Evolutionary conservation across 2,113 vertebrate species (phyloP).

Genomic region (Chaetops frenatus): DNA sequence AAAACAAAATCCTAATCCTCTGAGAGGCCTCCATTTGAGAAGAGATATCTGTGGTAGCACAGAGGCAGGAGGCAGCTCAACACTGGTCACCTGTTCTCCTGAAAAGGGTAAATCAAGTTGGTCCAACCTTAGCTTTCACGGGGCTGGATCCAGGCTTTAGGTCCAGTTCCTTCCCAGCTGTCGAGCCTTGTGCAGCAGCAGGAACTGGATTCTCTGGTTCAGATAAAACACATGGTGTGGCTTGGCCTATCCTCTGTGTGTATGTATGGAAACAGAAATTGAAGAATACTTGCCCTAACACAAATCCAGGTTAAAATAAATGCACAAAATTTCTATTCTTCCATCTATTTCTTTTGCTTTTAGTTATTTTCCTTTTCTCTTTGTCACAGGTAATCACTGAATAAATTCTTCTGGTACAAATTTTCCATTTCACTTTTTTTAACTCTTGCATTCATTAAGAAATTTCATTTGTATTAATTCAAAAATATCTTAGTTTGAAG

Average conservation of each 20-base stretch:
- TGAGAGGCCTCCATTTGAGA: neutral
- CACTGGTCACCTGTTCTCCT: neutral
- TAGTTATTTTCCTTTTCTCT: neutral
- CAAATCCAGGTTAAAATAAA: neutral
- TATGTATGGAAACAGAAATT: neutral
- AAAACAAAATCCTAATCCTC: neutral
- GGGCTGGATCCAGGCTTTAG: neutral
- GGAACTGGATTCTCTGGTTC: neutral
- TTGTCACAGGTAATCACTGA: neutral
- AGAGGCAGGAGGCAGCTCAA: neutral
- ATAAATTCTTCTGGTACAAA: neutral
- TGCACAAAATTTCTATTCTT: neutral
- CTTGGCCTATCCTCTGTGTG: neutral
- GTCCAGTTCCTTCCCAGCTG: neutral
- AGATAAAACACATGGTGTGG: neutral
- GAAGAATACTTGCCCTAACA: neutral
- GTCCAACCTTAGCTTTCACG: neutral
- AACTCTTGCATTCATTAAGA: neutral
- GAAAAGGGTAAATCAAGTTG: neutral
- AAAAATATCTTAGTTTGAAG: neutral
- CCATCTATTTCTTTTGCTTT: neutral
- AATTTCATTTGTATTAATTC: neutral
- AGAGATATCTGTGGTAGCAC: neutral
- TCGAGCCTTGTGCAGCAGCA: neutral
- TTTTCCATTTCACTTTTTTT: neutral